phyloP scores from a whole-genome alignment of 1,140 invertebrate genomes.

The Cotesia chilonis region DNA sequence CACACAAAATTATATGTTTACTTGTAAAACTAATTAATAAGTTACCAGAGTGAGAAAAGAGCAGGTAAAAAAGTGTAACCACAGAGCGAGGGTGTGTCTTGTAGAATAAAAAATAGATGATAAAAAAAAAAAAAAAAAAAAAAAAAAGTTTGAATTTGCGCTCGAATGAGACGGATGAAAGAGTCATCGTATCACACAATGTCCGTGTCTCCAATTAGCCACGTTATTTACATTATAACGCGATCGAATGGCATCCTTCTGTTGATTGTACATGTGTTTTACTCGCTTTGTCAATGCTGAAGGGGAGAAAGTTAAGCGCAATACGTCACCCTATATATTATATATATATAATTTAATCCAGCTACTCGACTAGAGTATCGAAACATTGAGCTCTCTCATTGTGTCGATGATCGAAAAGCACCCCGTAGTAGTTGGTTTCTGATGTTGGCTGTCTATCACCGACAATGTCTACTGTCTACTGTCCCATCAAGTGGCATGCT shows the following conservation, averaged over 20 bases:
- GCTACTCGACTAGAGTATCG: constrained; percentile 17
- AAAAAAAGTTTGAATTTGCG: constrained; percentile 34
- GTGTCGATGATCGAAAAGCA: constrained; percentile 17
- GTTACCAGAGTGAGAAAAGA: too few species aligned
- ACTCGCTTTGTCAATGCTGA: background rate
- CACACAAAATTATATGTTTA: too few species aligned
- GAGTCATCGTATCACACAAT: constrained; percentile 38
- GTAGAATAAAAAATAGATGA: constrained; percentile 15
- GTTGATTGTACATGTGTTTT: constrained; percentile 18
- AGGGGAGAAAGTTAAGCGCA: too few species aligned
- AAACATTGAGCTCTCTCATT: constrained; percentile 21
- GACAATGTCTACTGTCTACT: background rate
- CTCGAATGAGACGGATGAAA: constrained; percentile 51
- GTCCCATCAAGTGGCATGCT: constrained; percentile 7
- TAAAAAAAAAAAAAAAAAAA: too few species aligned
- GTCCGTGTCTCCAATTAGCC: constrained; percentile 60
- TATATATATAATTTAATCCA: background rate
- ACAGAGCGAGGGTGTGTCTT: constrained; percentile 9
- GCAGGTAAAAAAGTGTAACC: too few species aligned
- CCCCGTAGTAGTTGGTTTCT: constrained; percentile 15
- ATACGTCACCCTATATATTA: too few species aligned
- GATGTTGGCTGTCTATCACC: background rate
- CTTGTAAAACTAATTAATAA: too few species aligned
- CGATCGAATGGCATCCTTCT: constrained; percentile 45
- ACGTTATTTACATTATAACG: constrained; percentile 62